Conservation (phyloP, 2,113 vertebrate species). For the Austrofundulus limnaeus region DNA sequence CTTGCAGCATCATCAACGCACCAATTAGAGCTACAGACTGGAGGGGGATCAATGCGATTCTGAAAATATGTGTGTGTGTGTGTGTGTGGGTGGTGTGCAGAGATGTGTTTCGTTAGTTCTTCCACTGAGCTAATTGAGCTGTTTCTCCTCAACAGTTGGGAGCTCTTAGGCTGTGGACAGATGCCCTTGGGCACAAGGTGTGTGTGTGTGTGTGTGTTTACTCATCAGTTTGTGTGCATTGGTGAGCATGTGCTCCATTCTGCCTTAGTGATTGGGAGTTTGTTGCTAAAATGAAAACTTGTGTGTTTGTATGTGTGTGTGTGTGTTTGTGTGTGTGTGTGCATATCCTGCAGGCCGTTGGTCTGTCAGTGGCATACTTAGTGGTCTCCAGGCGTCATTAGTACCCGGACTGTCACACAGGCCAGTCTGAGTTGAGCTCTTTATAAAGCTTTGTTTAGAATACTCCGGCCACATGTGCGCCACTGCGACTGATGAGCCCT, state of each 20-base stretch:
- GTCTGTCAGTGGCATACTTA: conserved; percentile 75
- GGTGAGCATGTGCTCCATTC: conserved; percentile 61
- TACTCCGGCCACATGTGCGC: conserved; percentile 76
- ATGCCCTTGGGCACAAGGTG: conserved; percentile 78
- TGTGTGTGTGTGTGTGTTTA: conserved; percentile 53
- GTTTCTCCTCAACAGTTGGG: conserved; percentile 80
- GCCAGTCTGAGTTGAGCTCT: conserved; percentile 72
- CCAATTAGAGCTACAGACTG: conserved; percentile 75
- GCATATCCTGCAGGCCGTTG: conserved; percentile 59
- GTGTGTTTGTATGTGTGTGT: conserved; percentile 43
- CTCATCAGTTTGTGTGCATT: conserved; percentile 47
- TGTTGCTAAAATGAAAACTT: conserved; percentile 59
- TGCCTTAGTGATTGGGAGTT: conserved; percentile 56
- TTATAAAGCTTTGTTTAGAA: conserved; percentile 80
- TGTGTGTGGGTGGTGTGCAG: conserved; percentile 47
- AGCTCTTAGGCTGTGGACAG: conserved; percentile 76
- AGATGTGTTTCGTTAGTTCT: conserved; percentile 72
- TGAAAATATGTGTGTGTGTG: conserved; percentile 48
- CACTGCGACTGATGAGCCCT: conserved; percentile 73
- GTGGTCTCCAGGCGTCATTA: conserved; percentile 75
- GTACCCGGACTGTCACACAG: conserved; percentile 66
- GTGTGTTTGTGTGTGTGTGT: conserved; percentile 35
- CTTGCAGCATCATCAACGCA: conserved; percentile 75
- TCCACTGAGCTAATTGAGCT: conserved; percentile 77
- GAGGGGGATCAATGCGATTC: conserved; percentile 71